Percentiles rank a stretch among this genome's conserved stretches.
Evolutionary conservation across 2,797 vertebrate genomes (phyloP).

Genomic region (Scyliorhinus canicula): DNA sequence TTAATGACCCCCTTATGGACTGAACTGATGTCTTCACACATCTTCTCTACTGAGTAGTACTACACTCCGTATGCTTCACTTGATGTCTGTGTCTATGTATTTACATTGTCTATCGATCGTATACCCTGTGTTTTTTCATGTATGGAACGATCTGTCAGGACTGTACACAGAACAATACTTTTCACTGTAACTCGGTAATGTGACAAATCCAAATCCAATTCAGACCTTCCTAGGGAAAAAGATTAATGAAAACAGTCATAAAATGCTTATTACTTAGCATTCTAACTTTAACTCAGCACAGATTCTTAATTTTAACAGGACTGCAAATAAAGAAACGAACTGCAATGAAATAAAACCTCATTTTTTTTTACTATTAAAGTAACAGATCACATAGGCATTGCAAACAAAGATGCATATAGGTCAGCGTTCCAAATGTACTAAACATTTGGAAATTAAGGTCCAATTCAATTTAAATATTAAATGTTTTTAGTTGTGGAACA

Average conservation of each 20-base stretch:
- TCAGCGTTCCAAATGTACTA: background rate
- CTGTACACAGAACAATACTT: too few relatives aligned
- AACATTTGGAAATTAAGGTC: background rate
- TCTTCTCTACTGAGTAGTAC: too few relatives aligned
- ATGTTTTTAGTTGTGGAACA: background rate
- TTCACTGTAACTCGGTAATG: too few relatives aligned
- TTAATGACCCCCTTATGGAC: too few relatives aligned
- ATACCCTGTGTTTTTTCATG: too few relatives aligned
- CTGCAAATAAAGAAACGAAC: background rate
- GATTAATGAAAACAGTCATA: background rate
- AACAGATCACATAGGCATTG: background rate
- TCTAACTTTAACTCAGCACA: background rate
- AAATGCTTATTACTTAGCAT: background rate
- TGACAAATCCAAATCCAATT: too few relatives aligned
- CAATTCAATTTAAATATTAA: background rate
- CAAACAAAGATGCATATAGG: background rate
- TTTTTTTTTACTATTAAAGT: background rate
- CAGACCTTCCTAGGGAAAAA: background rate
- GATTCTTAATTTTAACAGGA: background rate
- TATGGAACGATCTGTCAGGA: too few relatives aligned
- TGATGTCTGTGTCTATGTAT: too few relatives aligned
- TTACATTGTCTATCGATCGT: too few relatives aligned
- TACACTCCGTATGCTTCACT: too few relatives aligned
- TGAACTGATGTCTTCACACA: too few relatives aligned
- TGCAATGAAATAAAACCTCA: background rate